Base-by-base conservation (phyloP, 2,888 invertebrate genomes). In the Andrena flavipes region DNA sequence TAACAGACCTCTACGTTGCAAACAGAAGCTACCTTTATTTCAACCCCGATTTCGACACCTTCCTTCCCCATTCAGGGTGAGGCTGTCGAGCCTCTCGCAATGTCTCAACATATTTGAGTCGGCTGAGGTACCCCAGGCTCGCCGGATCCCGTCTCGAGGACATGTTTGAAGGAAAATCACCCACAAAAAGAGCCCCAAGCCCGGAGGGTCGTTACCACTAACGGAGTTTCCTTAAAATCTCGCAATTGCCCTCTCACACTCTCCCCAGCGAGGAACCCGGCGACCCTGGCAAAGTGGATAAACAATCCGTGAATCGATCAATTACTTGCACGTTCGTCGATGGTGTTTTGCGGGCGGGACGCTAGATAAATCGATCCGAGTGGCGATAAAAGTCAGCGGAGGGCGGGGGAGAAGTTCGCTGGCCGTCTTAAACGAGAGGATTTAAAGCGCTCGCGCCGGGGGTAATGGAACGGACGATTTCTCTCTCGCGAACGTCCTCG, bases 381-480 rank as follows among this genome's bases (percentile, higher is more conserved):
- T 20, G 2, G 51, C 77, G 85, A 86, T 85, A 85, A 86, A 85
- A 78, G 76, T 86, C 68, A 62, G 72, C 64, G 23, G 3, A 1
- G 23, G 63, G 67, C 33, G 64, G 84, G 35, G 73, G 67, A 71
- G n/a, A 74, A 85, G 83, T 85, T 78, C 78, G 83, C 74, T 69
- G 49, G 63, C 70, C 68, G 69, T 65, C 80, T 85, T 83, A 79
- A 86, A 81, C 74, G 77, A 86, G 77, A 80, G 73, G 82, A 80
- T 86, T 81, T 81, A 82, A 86, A 86, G 69, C 54, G 80, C 75
- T 77, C 78, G 68, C 63, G 74, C 1, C 42, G 10, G 60, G 29
- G 71, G 73, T 86, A 86, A 84, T 82, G 82, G 84, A 70, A 82
- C 73, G 84, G 60, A 72, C 82, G 76, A 79, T 77, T 80, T 79